Evolutionary conservation across 2,888 invertebrate genomes (phyloP).

Genomic region (Coenonympha arcania): DNA sequence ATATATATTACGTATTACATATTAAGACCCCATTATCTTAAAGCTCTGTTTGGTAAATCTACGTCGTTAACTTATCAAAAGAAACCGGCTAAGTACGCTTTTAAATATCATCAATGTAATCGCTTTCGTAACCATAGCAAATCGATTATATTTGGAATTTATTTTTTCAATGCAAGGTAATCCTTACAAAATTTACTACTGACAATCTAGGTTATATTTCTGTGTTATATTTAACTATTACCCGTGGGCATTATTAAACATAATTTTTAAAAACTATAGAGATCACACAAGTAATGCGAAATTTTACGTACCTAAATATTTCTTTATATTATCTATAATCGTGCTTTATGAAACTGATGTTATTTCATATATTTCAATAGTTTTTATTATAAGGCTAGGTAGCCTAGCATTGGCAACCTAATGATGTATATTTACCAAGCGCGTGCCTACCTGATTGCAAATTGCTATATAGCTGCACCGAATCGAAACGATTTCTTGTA

Average conservation of each 20-base stretch:
- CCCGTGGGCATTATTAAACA: too few species aligned
- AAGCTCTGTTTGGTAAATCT: too few species aligned
- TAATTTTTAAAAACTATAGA: too few species aligned
- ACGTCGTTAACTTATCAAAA: not conserved
- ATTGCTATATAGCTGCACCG: not conserved
- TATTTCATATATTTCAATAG: too few species aligned
- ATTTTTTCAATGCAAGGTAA: not conserved
- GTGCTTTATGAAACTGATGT: too few species aligned
- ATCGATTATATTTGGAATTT: conserved; percentile 26
- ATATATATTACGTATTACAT: too few species aligned
- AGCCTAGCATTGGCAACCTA: conserved; percentile 17
- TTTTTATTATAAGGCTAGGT: conserved; percentile 1
- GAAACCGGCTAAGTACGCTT: not conserved
- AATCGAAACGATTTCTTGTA: not conserved
- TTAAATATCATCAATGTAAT: not conserved
- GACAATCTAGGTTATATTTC: not conserved
- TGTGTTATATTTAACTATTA: not conserved
- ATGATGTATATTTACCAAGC: conserved; percentile 20
- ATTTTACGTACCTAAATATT: too few species aligned
- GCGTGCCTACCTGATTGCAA: conserved; percentile 19
- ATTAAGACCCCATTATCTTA: too few species aligned
- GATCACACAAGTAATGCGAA: not conserved
- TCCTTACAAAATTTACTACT: not conserved
- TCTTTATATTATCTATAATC: not conserved
- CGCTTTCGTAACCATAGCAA: conserved; percentile 46